Evolutionary conservation across 1,140 invertebrate species (phyloP), one percentile per base, ranked within the genome.

Genomic region (Procambarus clarkii): DNA sequence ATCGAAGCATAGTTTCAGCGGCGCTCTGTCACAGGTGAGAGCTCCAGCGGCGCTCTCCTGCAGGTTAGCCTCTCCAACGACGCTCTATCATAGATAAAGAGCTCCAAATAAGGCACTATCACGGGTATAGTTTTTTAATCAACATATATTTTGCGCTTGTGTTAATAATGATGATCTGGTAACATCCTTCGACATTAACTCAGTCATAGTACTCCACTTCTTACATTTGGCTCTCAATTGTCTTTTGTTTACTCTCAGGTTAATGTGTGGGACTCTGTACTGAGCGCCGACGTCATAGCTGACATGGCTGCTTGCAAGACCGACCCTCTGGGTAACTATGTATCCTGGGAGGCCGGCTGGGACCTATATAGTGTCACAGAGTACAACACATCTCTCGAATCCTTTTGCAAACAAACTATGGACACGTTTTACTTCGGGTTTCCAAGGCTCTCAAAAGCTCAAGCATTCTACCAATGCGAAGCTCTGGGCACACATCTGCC

Each of bases 261-360:
- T 7, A 91, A 91, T n/a, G 76, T 91, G 21, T 91, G 89, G 89
- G 89, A 91, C 82, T 76, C 60, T 2, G 54, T 78, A 11, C 44
- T 91, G 13, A 71, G 46, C 2, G 82, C 58, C 3, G 54, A 86
- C 50, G 58, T 50, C 0, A 85, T 91, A 48, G n/a, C 44, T 3
- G 64, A 80, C 9, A 91, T 91, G 44, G 89, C 89, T 15, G 54
- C 18, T 21, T 91, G 89, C 58, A 46, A n/a, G n/a, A 80, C 9
- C 15, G 89, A 91, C 45, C 82, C 83, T 48, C 69, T 86, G 21
- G 89, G 89, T 8, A 91, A 91, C 45, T 91, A 86, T 76, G 48
- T 91, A 8, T 85, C 81, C 18, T 91, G 89, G 89, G 54, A 91
- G 48, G 89, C 71, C 1, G 89, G 82, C 3, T 91, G 89, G 89